Conservation (phyloP, 2,888 invertebrate species). For the Muscina levida region DNA sequence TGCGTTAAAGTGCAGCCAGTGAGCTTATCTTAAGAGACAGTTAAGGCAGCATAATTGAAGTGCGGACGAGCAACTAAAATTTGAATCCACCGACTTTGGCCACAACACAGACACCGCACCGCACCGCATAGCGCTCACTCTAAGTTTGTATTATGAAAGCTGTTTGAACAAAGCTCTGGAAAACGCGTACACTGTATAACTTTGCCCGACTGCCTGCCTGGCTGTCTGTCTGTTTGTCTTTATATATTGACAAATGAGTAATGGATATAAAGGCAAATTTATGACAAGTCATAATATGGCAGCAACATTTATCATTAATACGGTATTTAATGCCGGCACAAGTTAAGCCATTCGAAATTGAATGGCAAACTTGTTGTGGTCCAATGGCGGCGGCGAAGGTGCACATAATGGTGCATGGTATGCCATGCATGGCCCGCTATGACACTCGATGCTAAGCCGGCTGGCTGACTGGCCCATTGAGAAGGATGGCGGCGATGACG, state of each 20-base stretch:
- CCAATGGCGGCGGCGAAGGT: background rate
- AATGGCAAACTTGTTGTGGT: constrained; percentile 36
- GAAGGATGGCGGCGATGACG: constrained; percentile 5
- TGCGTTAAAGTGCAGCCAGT: constrained; percentile 62
- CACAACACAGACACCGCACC: background rate
- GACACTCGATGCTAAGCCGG: constrained; percentile 40
- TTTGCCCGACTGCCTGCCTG: background rate
- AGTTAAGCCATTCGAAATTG: constrained; percentile 62
- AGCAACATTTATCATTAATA: constrained; percentile 69
- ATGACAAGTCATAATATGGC: constrained; percentile 77
- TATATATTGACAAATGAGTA: constrained; percentile 69
- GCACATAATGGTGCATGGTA: constrained; percentile 15
- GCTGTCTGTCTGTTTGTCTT: background rate
- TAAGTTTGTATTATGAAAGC: constrained; percentile 1
- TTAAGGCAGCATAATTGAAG: constrained; percentile 38
- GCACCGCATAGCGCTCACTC: no score
- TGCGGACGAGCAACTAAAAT: background rate
- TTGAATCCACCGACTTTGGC: background rate
- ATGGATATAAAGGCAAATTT: constrained; percentile 78
- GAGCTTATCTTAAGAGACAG: constrained; percentile 59
- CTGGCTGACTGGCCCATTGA: constrained; percentile 20
- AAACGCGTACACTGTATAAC: background rate
- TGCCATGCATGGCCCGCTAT: constrained; percentile 43
- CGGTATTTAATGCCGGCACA: constrained; percentile 64
- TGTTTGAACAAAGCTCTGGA: constrained; percentile 33